These are phyloP conservation scores for Thalassoma bifasciatum DNA, from an alignment of 2,113 vertebrate genomes.

Conservation along the genomic window DNA sequence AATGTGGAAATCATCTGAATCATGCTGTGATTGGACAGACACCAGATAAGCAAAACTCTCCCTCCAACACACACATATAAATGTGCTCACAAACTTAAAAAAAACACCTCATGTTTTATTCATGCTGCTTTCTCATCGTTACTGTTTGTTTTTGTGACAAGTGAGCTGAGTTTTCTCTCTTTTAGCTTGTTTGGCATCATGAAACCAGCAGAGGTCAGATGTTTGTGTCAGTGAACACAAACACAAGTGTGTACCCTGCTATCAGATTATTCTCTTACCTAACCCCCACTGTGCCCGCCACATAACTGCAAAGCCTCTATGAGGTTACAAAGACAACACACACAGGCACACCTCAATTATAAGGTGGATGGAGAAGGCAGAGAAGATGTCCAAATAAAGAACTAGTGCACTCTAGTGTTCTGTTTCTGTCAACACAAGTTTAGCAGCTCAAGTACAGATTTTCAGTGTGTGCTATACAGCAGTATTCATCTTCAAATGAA, in stretches of 20 bases:
- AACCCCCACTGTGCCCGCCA: not conserved
- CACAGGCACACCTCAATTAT: not conserved
- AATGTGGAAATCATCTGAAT: constrained; percentile 67
- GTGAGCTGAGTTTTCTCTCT: not conserved
- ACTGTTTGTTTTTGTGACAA: constrained; percentile 17
- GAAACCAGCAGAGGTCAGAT: not conserved
- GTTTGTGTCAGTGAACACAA: not conserved
- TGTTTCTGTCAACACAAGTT: constrained; percentile 34
- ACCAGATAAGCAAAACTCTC: constrained; percentile 40
- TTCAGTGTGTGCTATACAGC: not conserved
- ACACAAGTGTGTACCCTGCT: not conserved
- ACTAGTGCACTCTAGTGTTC: constrained; percentile 77
- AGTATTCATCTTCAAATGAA: no score
- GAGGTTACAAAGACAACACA: not conserved
- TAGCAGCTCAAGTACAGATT: not conserved
- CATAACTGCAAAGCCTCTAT: constrained; percentile 6
- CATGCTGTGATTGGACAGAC: constrained; percentile 66
- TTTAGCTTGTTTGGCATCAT: no score
- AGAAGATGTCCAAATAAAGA: not conserved
- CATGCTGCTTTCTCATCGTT: constrained; percentile 34
- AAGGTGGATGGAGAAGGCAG: not conserved
- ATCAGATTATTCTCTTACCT: not conserved
- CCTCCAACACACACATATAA: not conserved
- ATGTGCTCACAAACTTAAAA: not conserved
- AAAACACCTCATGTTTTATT: constrained; percentile 45